phyloP scores from a whole-genome alignment of 1,140 invertebrate species.

The Bactericera cockerelli region DNA sequence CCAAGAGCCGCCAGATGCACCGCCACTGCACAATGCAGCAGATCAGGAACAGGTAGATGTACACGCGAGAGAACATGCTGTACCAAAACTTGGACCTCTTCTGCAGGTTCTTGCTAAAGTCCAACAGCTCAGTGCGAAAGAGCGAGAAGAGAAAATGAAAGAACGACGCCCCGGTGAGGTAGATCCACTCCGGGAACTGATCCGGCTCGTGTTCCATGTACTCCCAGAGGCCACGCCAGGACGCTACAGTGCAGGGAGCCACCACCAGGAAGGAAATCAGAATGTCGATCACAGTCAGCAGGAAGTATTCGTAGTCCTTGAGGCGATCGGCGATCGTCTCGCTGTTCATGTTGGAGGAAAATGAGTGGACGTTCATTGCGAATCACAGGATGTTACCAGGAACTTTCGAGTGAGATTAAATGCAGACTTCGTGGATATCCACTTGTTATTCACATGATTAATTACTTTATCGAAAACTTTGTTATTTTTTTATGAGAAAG shows the following conservation, averaged over 20 bases:
- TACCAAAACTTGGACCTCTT: not conserved
- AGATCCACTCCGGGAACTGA: slow-evolving; percentile 23
- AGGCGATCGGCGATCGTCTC: not conserved
- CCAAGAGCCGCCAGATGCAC: slow-evolving; percentile 40
- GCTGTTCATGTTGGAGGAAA: not conserved
- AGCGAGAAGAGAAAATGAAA: slow-evolving; percentile 16
- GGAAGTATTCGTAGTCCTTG: not conserved
- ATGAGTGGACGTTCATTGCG: no score
- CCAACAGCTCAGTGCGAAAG: slow-evolving; percentile 6
- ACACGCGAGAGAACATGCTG: slow-evolving; percentile 22
- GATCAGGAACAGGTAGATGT: slow-evolving; percentile 41
- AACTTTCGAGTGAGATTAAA: no score
- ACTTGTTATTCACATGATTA: no score
- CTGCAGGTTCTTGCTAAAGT: slow-evolving; percentile 5
- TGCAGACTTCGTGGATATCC: no score
- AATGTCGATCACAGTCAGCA: slow-evolving; percentile 40
- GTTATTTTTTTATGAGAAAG: no score
- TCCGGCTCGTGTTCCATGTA: slow-evolving; percentile 51
- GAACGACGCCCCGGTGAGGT: slow-evolving; percentile 11
- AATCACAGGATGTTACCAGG: no score
- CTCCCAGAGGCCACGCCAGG: slow-evolving; percentile 70
- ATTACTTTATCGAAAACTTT: no score
- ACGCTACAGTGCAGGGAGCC: slow-evolving; percentile 62
- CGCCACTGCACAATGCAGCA: slow-evolving; percentile 43
- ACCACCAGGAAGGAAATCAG: slow-evolving; percentile 52